These are phyloP conservation scores for Stylophora pistillata DNA, from an alignment of 64 coral and sea anemone genomes.

Conservation along the genomic window DNA sequence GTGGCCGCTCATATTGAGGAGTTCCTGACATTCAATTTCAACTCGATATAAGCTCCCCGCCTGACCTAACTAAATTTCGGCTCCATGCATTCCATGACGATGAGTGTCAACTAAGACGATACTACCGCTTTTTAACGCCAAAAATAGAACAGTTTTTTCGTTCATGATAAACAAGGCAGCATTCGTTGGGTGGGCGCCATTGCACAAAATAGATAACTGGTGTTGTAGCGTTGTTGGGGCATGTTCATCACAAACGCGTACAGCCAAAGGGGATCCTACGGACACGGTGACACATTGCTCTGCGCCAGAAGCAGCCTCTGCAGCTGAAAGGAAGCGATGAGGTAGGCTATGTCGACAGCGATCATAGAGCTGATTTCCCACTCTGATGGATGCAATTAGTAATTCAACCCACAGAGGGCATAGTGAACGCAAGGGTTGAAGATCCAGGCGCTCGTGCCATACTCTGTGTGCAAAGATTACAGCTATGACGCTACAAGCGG, in stretches of 20 bases:
- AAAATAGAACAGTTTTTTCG: conserved; percentile 23
- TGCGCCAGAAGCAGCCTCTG: not conserved
- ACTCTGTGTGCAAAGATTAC: conserved; percentile 7
- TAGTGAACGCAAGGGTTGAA: not conserved
- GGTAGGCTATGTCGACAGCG: conserved; percentile 5
- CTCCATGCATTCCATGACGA: not conserved
- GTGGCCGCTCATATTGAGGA: not conserved
- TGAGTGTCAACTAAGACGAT: conserved; percentile 8
- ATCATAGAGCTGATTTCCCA: not conserved
- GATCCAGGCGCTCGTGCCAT: not conserved
- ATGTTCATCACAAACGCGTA: conserved; percentile 1
- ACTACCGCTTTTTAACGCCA: not conserved
- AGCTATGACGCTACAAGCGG: conserved; percentile 23
- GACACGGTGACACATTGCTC: not conserved
- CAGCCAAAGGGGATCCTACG: too few relatives aligned
- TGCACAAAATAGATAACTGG: not conserved
- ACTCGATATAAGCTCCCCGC: not conserved
- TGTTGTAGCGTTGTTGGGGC: not conserved
- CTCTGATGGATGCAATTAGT: not conserved
- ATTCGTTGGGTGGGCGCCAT: not conserved
- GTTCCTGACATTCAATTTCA: not conserved
- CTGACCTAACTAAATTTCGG: not conserved
- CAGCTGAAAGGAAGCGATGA: not conserved
- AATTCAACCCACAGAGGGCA: not conserved
- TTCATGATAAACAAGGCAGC: conserved; percentile 1